A percentile compares a stretch with the other conserved stretches of the same genome.
Evolutionary conservation across 1,140 invertebrate genomes (phyloP).

Genomic region (Cylas formicarius): DNA sequence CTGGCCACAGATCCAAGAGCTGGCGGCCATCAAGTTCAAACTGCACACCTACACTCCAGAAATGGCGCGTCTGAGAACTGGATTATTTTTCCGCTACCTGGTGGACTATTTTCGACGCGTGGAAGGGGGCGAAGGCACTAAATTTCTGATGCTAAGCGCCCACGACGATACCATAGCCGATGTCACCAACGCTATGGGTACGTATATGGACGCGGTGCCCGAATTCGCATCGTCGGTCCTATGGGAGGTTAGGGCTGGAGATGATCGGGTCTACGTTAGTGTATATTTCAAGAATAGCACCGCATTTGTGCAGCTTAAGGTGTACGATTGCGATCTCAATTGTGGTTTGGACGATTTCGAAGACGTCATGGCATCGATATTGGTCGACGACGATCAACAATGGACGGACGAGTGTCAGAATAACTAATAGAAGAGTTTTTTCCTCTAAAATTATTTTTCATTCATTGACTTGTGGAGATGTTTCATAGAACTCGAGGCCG

Average conservation of each 20-base stretch:
- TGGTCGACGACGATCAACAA: constrained; percentile 10
- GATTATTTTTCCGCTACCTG: constrained; percentile 50
- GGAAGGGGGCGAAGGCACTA: constrained; percentile 38
- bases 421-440: no score
- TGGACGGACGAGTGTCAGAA: constrained; percentile 23
- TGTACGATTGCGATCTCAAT: constrained; percentile 50
- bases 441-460: no score
- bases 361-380: constrained; percentile 26
- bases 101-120: constrained; percentile 4
- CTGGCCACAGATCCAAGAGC: constrained; percentile 43
- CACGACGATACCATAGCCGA: constrained; percentile 77
- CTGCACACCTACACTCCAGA: constrained; percentile 39
- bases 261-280: constrained; percentile 39
- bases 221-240: constrained; percentile 64
- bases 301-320: constrained; percentile 44
- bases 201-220: constrained; percentile 66
- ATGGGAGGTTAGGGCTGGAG: constrained; percentile 53
- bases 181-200: constrained; percentile 59
- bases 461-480: no score
- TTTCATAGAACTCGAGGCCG: no score
- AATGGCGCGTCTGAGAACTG: constrained; percentile 49
- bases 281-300: constrained; percentile 56
- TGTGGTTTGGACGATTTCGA: constrained; percentile 53
- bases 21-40: constrained; percentile 47
- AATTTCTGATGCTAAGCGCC: constrained; percentile 25